Percentiles rank a stretch among this genome's conserved stretches.
Evolutionary conservation across 2,888 invertebrate species (phyloP).

Genomic region (Polia nebulosa): DNA sequence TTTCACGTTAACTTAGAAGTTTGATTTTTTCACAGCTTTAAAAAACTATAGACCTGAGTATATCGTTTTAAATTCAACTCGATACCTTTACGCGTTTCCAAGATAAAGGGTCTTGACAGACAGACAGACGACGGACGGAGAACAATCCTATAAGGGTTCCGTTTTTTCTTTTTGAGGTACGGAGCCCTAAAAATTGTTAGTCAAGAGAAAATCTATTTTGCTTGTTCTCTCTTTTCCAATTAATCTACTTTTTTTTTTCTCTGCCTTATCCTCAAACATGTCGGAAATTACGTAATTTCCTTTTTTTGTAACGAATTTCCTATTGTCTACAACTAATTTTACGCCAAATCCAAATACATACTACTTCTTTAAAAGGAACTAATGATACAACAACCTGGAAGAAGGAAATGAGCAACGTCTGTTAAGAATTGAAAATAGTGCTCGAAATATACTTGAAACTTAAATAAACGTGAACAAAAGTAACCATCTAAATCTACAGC

Average conservation of each 20-base stretch:
- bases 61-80: no score
- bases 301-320: slow-evolving; percentile 4
- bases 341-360: neutral
- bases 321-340: slow-evolving; percentile 7
- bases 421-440: neutral
- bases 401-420: neutral
- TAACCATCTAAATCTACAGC: slow-evolving; percentile 21
- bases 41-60: no score
- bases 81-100: no score
- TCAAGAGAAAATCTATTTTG: slow-evolving; percentile 3
- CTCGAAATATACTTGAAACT: neutral
- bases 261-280: neutral
- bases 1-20: no score
- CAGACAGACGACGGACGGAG: no score
- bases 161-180: no score
- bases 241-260: neutral
- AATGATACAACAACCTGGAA: neutral
- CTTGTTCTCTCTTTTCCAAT: neutral
- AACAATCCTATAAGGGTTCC: no score
- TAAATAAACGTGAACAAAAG: slow-evolving; percentile 24
- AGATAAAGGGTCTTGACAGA: no score
- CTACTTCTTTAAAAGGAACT: neutral
- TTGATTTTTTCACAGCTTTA: no score
- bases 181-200: neutral
- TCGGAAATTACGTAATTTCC: slow-evolving; percentile 33